Base-by-base conservation (phyloP, 2,888 invertebrate genomes). In the Ophonus ardosiacus region DNA sequence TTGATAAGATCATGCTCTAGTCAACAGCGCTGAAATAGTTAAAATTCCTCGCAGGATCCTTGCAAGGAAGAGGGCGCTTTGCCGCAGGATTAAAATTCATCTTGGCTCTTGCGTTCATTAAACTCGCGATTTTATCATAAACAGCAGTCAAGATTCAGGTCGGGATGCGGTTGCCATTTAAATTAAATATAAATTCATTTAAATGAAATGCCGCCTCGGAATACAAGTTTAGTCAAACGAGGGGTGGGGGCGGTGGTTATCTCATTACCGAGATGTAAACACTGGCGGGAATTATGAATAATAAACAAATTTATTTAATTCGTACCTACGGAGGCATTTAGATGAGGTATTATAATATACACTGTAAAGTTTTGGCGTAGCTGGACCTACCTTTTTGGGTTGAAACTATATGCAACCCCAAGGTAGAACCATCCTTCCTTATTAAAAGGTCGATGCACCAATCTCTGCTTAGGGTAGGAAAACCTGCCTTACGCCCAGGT, bases 141-240 rank as follows among this genome's bases (percentile, higher is more conserved):
- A 81, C 81, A 81, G 68, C 43, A 68, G 81, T 81, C 56, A 81
- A 81, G 71, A 68, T 68, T 81, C 71, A 51, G 56, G 81, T 63
- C 21, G 65, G 10, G 13, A 21, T 59, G 78, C 31, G 78, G 78
- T 80, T 15, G 71, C 68, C 38, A 81, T 81, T 81, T 81, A 71
- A 81, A 81, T 81, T 81, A 81, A 81, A 81, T 81, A 81, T 81
- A 81, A 81, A 81, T 81, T 81, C 56, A 81, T 81, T 81, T 71
- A 68, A 81, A 81, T 81, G 81, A 68, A 81, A 81, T 68, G 81
- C 31, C 71, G 21, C 71, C 71, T 15, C 38, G 15, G 81, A 71
- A 71, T 71, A 71, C 57, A 61, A 71, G 81, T 81, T 81, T 81
- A 68, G 71, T 81, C 24, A 68, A 81, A 81, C 71, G 38, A 71